Base-by-base conservation (phyloP, 2,888 invertebrate species). In the Amphipoea lucens region DNA sequence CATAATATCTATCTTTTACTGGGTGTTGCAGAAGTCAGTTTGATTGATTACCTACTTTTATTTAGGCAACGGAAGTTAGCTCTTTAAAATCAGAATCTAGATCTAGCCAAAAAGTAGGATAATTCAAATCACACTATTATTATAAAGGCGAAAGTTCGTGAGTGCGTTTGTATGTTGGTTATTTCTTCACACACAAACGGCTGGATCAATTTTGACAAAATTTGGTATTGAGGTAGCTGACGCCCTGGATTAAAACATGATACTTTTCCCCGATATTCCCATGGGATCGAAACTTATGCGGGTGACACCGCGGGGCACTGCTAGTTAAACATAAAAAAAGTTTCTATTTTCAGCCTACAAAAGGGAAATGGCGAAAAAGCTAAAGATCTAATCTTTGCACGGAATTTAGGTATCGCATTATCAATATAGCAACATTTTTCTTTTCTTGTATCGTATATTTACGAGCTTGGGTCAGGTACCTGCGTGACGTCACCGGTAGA, bases 381-480 rank as follows among this genome's bases (percentile, higher is more conserved):
- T 29, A 57, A 36, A 57, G 54, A 72, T 65, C 42, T 79, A 67
- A 79, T 82, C 82, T 79, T 75, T 77, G 51, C 65, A 42, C 62
- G 75, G 77, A 76, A 79, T 74, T 69, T 54, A 70, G 63, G 66
- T 70, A 69, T 67, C 42, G 45, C 63, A 68, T 68, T 68, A 72
- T 75, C 45, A 66, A 74, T 68, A 85, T 65, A 36, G 79, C 62
- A 78, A 75, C 72, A 82, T 76, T 83, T 81, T 83, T 80, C 66
- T 76, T 60, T 63, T 51, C 74, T 74, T 80, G 72, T 79, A 85
- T 86, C 72, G 77, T 74, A 67, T 81, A 83, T 85, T 76, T 87
- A 79, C 78, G 78, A 65, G 67, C 54, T 63, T 51, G 67, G 81
- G 83, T 78, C 71, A 57, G 83, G 62, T 76, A 80, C 78, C 68